A percentile compares a stretch with the other conserved stretches of the same genome.
phyloP scores from a whole-genome alignment of 1,140 invertebrate species.

The Micrasema minimum region DNA sequence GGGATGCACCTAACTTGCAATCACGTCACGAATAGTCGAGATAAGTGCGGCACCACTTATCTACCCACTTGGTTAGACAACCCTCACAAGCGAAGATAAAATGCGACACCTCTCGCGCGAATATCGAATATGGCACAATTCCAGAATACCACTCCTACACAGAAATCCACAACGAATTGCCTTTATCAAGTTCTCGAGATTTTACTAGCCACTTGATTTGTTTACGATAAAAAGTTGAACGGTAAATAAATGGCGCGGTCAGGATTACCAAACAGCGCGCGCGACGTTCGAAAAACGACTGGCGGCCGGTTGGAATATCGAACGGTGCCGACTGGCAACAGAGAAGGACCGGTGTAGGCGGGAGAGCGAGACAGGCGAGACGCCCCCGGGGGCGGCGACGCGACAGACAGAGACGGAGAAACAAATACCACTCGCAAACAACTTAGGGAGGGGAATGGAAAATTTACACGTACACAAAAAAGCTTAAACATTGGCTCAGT shows the following conservation, averaged over 20 bases:
- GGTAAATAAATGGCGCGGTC: slow-evolving; percentile 24
- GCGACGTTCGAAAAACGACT: slow-evolving; percentile 33
- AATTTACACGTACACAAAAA: neutral
- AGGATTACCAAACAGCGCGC: neutral
- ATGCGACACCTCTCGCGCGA: slow-evolving; percentile 9
- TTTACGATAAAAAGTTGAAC: slow-evolving; percentile 35
- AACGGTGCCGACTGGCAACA: slow-evolving; percentile 35
- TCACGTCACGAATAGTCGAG: slow-evolving; percentile 27
- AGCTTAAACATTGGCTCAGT: neutral
- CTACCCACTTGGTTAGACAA: slow-evolving; percentile 1
- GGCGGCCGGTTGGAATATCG: slow-evolving; percentile 35
- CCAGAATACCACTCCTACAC: slow-evolving; percentile 10
- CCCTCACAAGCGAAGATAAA: slow-evolving; percentile 13
- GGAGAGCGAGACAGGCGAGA: slow-evolving; percentile 32
- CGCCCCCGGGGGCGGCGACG: slow-evolving; percentile 36
- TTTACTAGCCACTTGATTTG: slow-evolving; percentile 23
- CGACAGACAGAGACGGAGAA: slow-evolving; percentile 29
- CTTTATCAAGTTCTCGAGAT: slow-evolving; percentile 2
- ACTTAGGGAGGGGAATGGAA: neutral
- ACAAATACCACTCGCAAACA: neutral
- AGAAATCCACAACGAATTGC: slow-evolving; percentile 7
- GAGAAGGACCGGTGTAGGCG: slow-evolving; percentile 20
- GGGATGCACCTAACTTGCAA: slow-evolving; percentile 22
- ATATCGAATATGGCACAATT: slow-evolving; percentile 13
- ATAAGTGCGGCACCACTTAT: slow-evolving; percentile 32